Base-by-base conservation (phyloP, 2,797 vertebrate genomes). In the Myotis findleyi region DNA sequence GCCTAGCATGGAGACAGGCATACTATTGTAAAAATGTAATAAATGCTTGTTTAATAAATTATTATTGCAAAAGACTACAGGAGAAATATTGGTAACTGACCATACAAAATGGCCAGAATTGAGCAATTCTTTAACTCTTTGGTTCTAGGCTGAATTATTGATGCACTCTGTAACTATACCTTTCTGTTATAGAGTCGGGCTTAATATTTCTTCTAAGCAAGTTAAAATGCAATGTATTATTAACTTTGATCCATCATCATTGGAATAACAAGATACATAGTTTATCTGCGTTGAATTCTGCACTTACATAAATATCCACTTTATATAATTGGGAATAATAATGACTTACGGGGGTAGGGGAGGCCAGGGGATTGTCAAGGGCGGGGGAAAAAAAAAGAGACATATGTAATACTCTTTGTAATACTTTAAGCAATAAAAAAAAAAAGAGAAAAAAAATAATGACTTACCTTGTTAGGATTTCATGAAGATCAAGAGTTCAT, bases 391-490 rank as follows among this genome's bases (percentile, higher is more conserved):
- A 38, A 38, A 38, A 38, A 5, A 4, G 38, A 38, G 38, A 38
- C 38, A 38, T 38, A 38, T 38, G 38, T 38, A 38, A 38, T 38
- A 38, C 38, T 38, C 38, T 38, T 38, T 38, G 38, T 38, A 38
- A 38, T 38, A 38, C 38, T 38, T 38, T 38, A 38, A 38, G 38
- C 38, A 38, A 38, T 38, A 38, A 38, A 38, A 38, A 38, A 38
- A 38, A 38, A 38, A 38, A 38, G 38, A 38, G 38, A 38, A 38
- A 38, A 38, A 38, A 38, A 38, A 38, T 38, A 38, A 38, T 38
- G 38, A 91, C 89, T 95, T 93, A 97, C 96, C 84, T 92, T 96
- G 30, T 82, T 92, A 76, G 47, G 18, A 27, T 92, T 91, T 89
- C 86, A 91, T 47, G 75, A 93, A 79, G 88, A 93, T 77, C 27